These are phyloP conservation scores for Atlantisia rogersi DNA, from an alignment of 2,113 vertebrate genomes.

Conservation along the genomic window DNA sequence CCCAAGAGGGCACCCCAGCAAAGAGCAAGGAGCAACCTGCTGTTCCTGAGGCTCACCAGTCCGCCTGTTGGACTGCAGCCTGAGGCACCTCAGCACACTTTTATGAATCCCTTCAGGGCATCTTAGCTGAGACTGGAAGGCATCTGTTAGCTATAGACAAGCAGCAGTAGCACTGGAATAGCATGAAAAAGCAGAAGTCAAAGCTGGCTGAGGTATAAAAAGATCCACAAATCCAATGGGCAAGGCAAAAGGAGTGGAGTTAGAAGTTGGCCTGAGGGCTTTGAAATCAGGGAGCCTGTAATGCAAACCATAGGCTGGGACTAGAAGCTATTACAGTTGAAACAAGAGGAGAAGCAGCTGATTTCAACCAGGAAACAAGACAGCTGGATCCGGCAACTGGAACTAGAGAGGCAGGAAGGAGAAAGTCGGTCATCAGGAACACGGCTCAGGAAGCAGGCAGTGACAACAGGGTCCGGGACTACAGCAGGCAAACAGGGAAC, in stretches of 20 bases:
- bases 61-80: not conserved
- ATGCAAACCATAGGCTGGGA: not conserved
- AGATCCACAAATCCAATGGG: not conserved
- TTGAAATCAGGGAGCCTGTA: not conserved
- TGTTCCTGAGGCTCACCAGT: not conserved
- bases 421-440: rapidly evolving
- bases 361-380: not conserved
- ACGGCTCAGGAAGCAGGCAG: rapidly evolving
- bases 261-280: not conserved
- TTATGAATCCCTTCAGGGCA: not conserved
- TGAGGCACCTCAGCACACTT: not conserved
- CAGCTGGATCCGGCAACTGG: not conserved
- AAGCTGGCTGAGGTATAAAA: not conserved
- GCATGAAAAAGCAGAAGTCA: not conserved
- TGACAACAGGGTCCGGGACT: not conserved
- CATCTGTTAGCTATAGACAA: not conserved
- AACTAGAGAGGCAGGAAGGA: not conserved
- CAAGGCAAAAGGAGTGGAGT: rapidly evolving
- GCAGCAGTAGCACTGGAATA: not conserved
- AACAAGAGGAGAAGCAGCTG: not conserved
- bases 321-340: not conserved
- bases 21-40: not conserved
- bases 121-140: not conserved
- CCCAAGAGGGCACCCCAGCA: not conserved
- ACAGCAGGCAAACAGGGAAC: rapidly evolving